Base-by-base conservation (phyloP, 2,888 invertebrate genomes). In the Tholera decimalis region DNA sequence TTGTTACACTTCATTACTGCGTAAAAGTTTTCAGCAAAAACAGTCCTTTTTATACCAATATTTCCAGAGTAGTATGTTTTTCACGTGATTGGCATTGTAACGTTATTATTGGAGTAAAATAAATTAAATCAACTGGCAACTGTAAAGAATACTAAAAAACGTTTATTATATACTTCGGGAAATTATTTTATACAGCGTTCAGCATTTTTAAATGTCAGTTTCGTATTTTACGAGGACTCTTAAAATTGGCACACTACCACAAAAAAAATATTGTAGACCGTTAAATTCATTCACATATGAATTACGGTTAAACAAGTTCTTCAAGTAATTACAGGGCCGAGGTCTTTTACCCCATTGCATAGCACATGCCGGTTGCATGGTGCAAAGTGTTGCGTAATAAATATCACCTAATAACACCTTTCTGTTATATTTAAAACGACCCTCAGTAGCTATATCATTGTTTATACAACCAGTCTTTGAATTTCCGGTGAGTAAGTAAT, bases 401-500 rank as follows among this genome's bases (percentile, higher is more conserved):
- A 72, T 62, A 68, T 60, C 58, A 50, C 39, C 20, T 76, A 76
- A 76, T 76, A 26, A 76, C 55, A 69, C 54, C 41, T 55, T 56
- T 35, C 24, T 15, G 33, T 53, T 62, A 46, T 51, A 69, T 73
- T 51, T 54, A 59, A 64, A 64, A 55, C 41, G 24, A 39, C 37
- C 55, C 35, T 35, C 46, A 54, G 47, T 54, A 56, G 61, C 39
- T 60, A 54, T 57, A 69, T 57, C 55, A 68, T 46, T 59, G 37
- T 49, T 68, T 66, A 72, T 50, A 72, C 58, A 62, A 49, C 54
- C 71, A 69, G 69, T 69, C 76, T 80, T 85, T 77, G 64, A 82
- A 82, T 81, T 80, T 75, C 75, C 80, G 73, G 57, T 71, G 73
- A 71, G 71, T 60, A 60, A 51, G 56, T 82, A 77, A 83, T 82